A percentile compares a stretch with the other conserved stretches of the same genome.
These are phyloP conservation scores for Halcyon senegalensis DNA, from an alignment of 2,113 vertebrate species.

Conservation along the genomic window DNA sequence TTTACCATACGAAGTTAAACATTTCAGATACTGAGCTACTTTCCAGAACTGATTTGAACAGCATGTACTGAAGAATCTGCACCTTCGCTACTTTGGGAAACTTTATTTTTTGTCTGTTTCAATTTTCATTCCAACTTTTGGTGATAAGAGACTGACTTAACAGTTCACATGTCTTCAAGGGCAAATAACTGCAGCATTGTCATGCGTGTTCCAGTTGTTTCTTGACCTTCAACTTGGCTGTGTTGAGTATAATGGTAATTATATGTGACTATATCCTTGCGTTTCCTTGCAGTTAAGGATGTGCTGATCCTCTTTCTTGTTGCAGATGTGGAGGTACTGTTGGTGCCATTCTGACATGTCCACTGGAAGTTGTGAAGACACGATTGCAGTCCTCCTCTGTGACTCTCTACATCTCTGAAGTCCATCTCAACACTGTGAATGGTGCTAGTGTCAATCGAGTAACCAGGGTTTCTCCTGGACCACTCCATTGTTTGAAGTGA, in stretches of 20 bases:
- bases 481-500: conserved; percentile 97
- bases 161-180: background rate
- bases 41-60: background rate
- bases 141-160: background rate
- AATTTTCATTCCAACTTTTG: background rate
- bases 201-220: accelerated
- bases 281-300: background rate
- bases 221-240: background rate
- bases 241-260: background rate
- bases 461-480: conserved; percentile 89
- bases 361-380: conserved; percentile 98
- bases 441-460: conserved; percentile 86
- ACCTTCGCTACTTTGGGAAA: background rate
- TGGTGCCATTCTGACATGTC: conserved; percentile 97
- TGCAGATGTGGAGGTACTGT: conserved; percentile 96
- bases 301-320: background rate
- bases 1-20: conserved; percentile 28
- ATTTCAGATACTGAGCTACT: background rate
- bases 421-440: conserved; percentile 91
- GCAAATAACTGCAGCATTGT: background rate
- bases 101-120: background rate
- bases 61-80: background rate
- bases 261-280: background rate
- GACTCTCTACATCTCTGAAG: conserved; percentile 93
- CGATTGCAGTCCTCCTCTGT: conserved; percentile 95